phyloP scores from a whole-genome alignment of 2,888 invertebrate species.

The Chironomus riparius region DNA sequence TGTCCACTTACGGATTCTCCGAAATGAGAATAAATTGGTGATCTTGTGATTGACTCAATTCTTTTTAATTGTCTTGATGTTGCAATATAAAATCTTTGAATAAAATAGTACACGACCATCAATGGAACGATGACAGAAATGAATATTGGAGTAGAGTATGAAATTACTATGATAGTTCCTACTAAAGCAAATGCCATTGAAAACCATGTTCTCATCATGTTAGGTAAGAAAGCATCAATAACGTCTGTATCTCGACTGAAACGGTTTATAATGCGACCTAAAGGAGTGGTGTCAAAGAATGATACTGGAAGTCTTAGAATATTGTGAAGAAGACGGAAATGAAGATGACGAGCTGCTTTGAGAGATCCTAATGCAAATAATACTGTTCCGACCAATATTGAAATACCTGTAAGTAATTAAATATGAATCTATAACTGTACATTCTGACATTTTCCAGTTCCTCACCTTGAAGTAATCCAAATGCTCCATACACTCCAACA shows the following conservation, averaged over 20 bases:
- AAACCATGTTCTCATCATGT: constrained; percentile 5
- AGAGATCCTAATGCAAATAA: constrained; percentile 48
- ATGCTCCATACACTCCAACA: constrained; percentile 39
- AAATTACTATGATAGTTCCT: constrained; percentile 30
- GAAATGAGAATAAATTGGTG: constrained; percentile 50
- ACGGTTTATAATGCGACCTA: constrained; percentile 52
- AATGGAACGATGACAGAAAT: constrained; percentile 36
- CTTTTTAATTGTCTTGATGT: constrained; percentile 48
- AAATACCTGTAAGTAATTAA: neutral
- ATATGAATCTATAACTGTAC: neutral
- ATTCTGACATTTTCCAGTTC: too few relatives aligned
- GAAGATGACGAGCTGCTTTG: constrained; percentile 38
- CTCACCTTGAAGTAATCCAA: constrained; percentile 37
- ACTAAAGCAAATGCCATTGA: constrained; percentile 29
- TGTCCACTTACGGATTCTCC: constrained; percentile 43
- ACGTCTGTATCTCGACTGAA: constrained; percentile 52
- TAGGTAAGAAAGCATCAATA: constrained; percentile 47
- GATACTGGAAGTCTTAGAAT: constrained; percentile 47
- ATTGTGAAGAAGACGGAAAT: constrained; percentile 42
- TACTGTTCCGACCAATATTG: constrained; percentile 40
- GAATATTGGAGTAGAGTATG: constrained; percentile 36
- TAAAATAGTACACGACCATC: constrained; percentile 35
- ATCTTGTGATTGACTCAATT: constrained; percentile 46
- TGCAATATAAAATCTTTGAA: constrained; percentile 45
- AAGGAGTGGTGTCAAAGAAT: constrained; percentile 53